Evolutionary conservation across 2,797 vertebrate species (phyloP).

Genomic region (Gastrophryne carolinensis): DNA sequence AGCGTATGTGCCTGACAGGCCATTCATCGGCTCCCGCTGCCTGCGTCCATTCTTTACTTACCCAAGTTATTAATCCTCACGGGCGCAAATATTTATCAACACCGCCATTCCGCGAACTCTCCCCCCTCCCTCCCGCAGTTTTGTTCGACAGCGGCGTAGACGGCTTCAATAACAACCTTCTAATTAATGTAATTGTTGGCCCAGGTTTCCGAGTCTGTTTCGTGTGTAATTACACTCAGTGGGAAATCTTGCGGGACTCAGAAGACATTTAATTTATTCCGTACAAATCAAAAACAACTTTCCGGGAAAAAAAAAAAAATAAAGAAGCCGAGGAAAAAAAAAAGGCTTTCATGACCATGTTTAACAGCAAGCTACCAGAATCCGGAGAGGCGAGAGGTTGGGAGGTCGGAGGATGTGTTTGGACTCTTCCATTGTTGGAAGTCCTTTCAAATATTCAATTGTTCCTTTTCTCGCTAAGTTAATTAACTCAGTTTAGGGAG

Average conservation of each 20-base stretch:
- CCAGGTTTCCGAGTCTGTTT: slow-evolving; percentile 65
- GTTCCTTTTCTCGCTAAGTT: slow-evolving; percentile 46
- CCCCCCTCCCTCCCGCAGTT: slow-evolving; percentile 47
- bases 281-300: slow-evolving; percentile 32
- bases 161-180: slow-evolving; percentile 62
- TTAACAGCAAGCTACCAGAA: slow-evolving; percentile 55
- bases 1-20: neutral
- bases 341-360: slow-evolving; percentile 62
- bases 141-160: slow-evolving; percentile 41
- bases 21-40: neutral
- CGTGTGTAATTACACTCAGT: slow-evolving; percentile 68
- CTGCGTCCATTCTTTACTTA: slow-evolving; percentile 48
- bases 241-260: slow-evolving; percentile 63
- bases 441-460: slow-evolving; percentile 46
- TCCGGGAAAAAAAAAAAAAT: slow-evolving; percentile 14
- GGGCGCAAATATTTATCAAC: slow-evolving; percentile 61
- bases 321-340: too few species aligned
- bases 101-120: slow-evolving; percentile 53
- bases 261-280: slow-evolving; percentile 56
- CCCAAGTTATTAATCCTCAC: slow-evolving; percentile 57
- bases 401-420: slow-evolving; percentile 22
- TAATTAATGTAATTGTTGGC: slow-evolving; percentile 72
- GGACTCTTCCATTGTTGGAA: slow-evolving; percentile 50
- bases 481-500: slow-evolving; percentile 58
- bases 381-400: slow-evolving; percentile 53